Evolutionary conservation across 92 coral and sea anemone species (phyloP), one percentile per base, ranked within the genome.

Genomic region (Porites evermanni): DNA sequence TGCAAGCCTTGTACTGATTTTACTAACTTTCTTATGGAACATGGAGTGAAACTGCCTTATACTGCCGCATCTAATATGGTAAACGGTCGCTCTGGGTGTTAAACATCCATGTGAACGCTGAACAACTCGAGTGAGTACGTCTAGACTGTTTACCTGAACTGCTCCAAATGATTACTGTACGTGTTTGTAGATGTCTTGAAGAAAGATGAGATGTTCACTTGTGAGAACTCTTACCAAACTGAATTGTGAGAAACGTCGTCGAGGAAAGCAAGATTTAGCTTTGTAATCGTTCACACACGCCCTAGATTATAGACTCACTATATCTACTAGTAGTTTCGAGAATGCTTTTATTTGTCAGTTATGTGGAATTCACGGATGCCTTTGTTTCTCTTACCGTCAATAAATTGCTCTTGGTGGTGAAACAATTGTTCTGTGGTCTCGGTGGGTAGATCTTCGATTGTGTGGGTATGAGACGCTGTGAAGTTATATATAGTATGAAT

Each of bases 61-160:
- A 90, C 88, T 13, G 99, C 99, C 9, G 99, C 98, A 19, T 85
- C 89, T 13, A 95, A 96, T 78, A 96, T 96, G 93, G 99, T 96
- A 18, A 85, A 96, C 12, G 97, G 99, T 21, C 82, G 91, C 69
- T 83, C 99, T 82, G 94, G 95, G 18, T 95, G 99, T 71, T 91
- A 81, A 87, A 78, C 52, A 8, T 11, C 53, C 12, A 24, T 51
- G 70, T 61, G 60, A 21, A 84, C 51, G 16, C 19, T 9, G 19
- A 10, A 7, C 32, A 29, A 14, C 58, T 52, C 32, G 75, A 69
- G 10, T 12, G 51, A 44, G 8, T 69, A n/a, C 53, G 16, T 26
- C 21, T 18, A 58, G 38, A 67, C 29, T 2, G 72, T 59, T 83
- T 72, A 13, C 79, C 47, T 73, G 17, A 10, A 64, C 69, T 71